Conservation (phyloP, 2,113 vertebrate genomes). For the Oxyruncus cristatus region DNA sequence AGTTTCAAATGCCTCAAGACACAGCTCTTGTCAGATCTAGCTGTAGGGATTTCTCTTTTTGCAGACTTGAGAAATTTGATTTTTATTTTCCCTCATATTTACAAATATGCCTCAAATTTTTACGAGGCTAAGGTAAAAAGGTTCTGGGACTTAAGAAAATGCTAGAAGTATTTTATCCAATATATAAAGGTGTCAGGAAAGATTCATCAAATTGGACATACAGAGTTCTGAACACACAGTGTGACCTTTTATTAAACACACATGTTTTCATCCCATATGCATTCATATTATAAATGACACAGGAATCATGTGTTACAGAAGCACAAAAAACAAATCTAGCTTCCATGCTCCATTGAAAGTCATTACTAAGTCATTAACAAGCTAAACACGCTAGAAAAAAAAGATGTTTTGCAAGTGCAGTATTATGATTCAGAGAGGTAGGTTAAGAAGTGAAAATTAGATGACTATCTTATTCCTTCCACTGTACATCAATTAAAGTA, state of each 20-base stretch:
- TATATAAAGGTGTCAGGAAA: not conserved
- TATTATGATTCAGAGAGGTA: not conserved
- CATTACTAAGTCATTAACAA: not conserved
- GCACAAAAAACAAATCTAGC: too few species aligned
- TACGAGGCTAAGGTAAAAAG: not conserved
- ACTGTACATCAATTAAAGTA: not conserved
- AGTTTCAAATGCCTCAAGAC: not conserved
- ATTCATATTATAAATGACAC: not conserved
- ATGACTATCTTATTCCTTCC: not conserved
- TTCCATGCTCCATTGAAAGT: too few species aligned
- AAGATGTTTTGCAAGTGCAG: not conserved
- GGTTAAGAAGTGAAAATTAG: too few species aligned
- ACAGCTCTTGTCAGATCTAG: not conserved
- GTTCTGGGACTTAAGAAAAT: not conserved
- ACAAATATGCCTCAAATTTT: not conserved
- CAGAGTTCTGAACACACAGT: not conserved
- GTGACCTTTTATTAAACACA: not conserved
- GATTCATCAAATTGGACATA: not conserved
- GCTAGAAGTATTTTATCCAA: not conserved
- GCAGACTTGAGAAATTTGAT: not conserved
- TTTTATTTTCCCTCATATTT: not conserved
- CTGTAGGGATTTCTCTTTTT: not conserved
- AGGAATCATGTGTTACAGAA: not conserved
- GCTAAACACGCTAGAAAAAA: not conserved
- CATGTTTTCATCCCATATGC: not conserved